These are phyloP conservation scores for Psephotus haematonotus DNA, from an alignment of 2,113 vertebrate species.

Conservation along the genomic window DNA sequence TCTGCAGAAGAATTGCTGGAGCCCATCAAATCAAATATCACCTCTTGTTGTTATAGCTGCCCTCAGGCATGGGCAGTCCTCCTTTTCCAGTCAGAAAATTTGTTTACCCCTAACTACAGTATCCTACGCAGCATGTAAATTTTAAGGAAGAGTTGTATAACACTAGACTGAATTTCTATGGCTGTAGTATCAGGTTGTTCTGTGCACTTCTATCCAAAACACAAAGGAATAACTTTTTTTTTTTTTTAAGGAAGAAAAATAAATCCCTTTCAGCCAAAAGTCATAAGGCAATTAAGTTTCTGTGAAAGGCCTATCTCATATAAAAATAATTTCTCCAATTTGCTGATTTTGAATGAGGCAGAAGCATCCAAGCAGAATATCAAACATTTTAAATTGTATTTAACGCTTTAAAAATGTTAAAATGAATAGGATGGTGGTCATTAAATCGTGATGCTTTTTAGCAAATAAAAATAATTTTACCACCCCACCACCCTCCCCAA, in stretches of 20 bases:
- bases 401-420: neutral
- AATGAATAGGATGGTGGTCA: neutral
- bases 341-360: neutral
- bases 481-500: neutral
- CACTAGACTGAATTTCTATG: neutral
- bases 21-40: neutral
- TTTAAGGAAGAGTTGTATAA: neutral
- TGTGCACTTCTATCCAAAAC: neutral
- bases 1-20: neutral
- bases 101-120: neutral
- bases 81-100: neutral
- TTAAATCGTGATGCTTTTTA: neutral
- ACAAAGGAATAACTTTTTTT: neutral
- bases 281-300: neutral
- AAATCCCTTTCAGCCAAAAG: neutral
- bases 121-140: neutral
- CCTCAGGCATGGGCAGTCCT: neutral
- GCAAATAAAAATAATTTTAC: neutral
- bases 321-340: slow-evolving; percentile 24
- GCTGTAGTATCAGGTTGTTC: neutral
- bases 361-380: neutral
- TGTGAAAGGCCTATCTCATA: neutral
- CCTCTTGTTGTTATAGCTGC: neutral
- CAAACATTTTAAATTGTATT: neutral
- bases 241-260: neutral